Conservation (phyloP, 2,797 vertebrate genomes). For the Aeoliscus strigatus region DNA sequence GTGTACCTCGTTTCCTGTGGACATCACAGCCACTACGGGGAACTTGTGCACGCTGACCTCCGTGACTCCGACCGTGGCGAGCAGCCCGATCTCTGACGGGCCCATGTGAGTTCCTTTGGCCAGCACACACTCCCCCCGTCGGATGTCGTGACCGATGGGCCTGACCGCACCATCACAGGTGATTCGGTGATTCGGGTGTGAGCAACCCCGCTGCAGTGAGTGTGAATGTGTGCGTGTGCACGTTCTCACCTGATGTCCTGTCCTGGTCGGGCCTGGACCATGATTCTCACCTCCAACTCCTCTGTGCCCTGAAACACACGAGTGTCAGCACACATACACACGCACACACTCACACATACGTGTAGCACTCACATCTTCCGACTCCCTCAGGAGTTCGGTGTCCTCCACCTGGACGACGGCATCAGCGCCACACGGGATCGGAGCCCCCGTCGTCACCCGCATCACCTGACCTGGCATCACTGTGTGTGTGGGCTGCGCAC, state of each 20-base stretch:
- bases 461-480: conserved; percentile 99
- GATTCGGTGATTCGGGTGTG: no score
- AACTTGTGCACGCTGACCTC: conserved; percentile 99
- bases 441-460: conserved; percentile 97
- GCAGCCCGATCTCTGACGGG: conserved; percentile 94
- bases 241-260: conserved; percentile 93
- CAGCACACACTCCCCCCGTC: conserved; percentile 96
- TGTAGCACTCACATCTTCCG: conserved; percentile 90
- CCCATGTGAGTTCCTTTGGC: conserved; percentile 98
- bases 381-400: conserved; percentile 96
- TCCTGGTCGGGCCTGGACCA: conserved; percentile 94
- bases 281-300: conserved; percentile 95
- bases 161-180: conserved; percentile 71
- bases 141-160: conserved; percentile 98
- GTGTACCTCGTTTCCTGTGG: conserved; percentile 95
- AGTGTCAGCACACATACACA: no score
- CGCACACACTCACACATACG: no score
- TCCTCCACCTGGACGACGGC: conserved; percentile 98
- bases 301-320: conserved; percentile 89
- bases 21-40: conserved; percentile 98
- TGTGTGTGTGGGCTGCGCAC: conserved; percentile 90
- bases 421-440: conserved; percentile 97
- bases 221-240: no score
- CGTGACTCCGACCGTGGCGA: conserved; percentile 97
- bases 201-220: no score